Conservation (phyloP, 2,797 vertebrate genomes). For the Sebastes miniatus region DNA sequence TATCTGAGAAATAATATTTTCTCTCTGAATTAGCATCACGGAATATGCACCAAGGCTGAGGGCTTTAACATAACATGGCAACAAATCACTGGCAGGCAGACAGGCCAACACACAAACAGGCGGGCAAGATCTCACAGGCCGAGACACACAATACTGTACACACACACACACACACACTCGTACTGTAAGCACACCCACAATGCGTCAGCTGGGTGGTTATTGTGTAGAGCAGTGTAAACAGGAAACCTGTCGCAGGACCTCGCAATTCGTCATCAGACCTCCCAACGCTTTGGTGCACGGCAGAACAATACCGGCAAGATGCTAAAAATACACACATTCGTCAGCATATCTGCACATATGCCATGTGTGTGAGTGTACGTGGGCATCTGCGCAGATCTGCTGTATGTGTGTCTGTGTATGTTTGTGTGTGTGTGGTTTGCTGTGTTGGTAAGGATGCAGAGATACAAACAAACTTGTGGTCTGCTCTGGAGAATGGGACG, state of each 20-base stretch:
- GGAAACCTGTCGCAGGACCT: slow-evolving; percentile 63
- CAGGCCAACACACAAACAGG: slow-evolving; percentile 25
- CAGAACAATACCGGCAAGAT: slow-evolving; percentile 60
- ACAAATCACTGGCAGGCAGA: slow-evolving; percentile 47
- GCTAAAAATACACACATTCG: slow-evolving; percentile 64
- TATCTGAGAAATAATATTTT: slow-evolving; percentile 65
- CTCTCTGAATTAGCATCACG: slow-evolving; percentile 43
- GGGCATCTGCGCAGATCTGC: slow-evolving; percentile 7
- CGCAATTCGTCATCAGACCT: slow-evolving; percentile 63
- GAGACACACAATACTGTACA: slow-evolving; percentile 44
- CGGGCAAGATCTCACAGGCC: slow-evolving; percentile 36
- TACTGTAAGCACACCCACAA: slow-evolving; percentile 41
- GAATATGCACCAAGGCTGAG: slow-evolving; percentile 23
- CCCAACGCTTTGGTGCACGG: slow-evolving; percentile 48
- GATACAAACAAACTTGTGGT: slow-evolving; percentile 68
- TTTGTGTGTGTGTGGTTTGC: slow-evolving; percentile 38
- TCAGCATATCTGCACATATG: slow-evolving; percentile 6
- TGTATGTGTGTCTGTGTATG: slow-evolving; percentile 3
- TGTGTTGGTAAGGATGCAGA: slow-evolving; percentile 50
- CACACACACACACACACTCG: neutral
- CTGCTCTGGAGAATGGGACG: slow-evolving; percentile 55
- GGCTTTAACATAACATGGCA: slow-evolving; percentile 39
- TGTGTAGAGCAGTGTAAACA: slow-evolving; percentile 71
- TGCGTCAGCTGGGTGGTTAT: slow-evolving; percentile 63
- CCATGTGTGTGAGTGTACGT: slow-evolving; percentile 15